phyloP scores from a whole-genome alignment of 2,888 invertebrate species.

The Callyntrura guangdongensis region DNA sequence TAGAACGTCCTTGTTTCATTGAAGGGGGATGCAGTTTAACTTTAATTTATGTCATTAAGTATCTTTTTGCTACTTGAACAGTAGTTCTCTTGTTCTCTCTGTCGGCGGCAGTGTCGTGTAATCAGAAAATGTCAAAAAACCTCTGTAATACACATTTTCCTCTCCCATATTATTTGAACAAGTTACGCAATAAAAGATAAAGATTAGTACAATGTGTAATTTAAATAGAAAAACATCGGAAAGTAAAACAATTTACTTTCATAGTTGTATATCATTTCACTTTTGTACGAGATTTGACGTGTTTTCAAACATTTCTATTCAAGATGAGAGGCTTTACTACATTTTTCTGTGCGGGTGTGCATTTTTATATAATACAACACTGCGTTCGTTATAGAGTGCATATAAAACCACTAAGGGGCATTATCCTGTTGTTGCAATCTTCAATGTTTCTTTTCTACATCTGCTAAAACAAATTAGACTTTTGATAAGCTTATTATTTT shows the following conservation, averaged over 20 bases:
- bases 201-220: not conserved
- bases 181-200: not conserved
- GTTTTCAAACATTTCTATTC: not conserved
- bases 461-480: not conserved
- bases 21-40: conserved; percentile 16
- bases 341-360: too few relatives aligned
- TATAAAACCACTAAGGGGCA: too few relatives aligned
- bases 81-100: not conserved
- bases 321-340: too few relatives aligned
- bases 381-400: too few relatives aligned
- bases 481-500: not conserved
- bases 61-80: too few relatives aligned
- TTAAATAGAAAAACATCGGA: not conserved
- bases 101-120: conserved; percentile 19
- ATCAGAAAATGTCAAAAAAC: conserved; percentile 35
- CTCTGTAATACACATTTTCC: not conserved
- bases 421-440: too few relatives aligned
- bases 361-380: too few relatives aligned
- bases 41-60: not conserved
- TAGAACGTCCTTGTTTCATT: conserved; percentile 48
- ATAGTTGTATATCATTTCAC: not conserved
- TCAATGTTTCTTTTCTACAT: not conserved
- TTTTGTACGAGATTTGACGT: too few relatives aligned
- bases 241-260: not conserved
- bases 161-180: not conserved